phyloP scores from a whole-genome alignment of 2,113 vertebrate species.

The Lepus europaeus region DNA sequence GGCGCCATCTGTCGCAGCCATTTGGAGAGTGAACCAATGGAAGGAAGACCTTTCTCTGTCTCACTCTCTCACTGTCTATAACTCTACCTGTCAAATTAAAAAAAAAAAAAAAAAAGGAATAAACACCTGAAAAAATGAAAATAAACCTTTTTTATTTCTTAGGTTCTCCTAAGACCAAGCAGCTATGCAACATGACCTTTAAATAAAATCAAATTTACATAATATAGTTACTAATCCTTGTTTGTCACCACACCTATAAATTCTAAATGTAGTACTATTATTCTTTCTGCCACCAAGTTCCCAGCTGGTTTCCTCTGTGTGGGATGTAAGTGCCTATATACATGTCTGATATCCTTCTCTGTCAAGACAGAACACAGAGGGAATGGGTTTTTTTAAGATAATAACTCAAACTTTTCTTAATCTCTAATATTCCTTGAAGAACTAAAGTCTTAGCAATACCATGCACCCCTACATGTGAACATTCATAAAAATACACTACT shows the following conservation, averaged over 20 bases:
- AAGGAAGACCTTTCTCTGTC: no score
- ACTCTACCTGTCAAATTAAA: no score
- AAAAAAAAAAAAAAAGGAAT: no score
- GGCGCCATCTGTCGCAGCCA: no score
- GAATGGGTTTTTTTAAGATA: slow-evolving; percentile 2
- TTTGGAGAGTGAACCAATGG: no score
- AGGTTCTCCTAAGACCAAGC: slow-evolving; percentile 39
- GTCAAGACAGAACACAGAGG: neutral
- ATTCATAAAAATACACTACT: slow-evolving; percentile 38
- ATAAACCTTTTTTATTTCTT: slow-evolving; percentile 29
- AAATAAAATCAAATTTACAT: slow-evolving; percentile 48
- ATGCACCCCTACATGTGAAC: neutral
- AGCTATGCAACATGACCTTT: slow-evolving; percentile 19
- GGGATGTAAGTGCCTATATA: neutral
- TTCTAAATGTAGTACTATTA: neutral
- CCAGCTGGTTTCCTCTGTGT: slow-evolving; percentile 1
- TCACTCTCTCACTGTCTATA: no score
- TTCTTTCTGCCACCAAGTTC: slow-evolving; percentile 41
- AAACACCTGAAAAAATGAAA: slow-evolving; percentile 54
- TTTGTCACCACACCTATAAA: slow-evolving; percentile 11
- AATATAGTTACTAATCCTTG: slow-evolving; percentile 27
- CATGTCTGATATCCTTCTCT: neutral
- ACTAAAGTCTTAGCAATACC: slow-evolving; percentile 41
- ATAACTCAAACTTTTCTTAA: slow-evolving; percentile 37
- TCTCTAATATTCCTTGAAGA: slow-evolving; percentile 51